Percentiles rank a stretch among this genome's conserved stretches.
Evolutionary conservation across 2,797 vertebrate species (phyloP).

Genomic region (Saxicola maurus): DNA sequence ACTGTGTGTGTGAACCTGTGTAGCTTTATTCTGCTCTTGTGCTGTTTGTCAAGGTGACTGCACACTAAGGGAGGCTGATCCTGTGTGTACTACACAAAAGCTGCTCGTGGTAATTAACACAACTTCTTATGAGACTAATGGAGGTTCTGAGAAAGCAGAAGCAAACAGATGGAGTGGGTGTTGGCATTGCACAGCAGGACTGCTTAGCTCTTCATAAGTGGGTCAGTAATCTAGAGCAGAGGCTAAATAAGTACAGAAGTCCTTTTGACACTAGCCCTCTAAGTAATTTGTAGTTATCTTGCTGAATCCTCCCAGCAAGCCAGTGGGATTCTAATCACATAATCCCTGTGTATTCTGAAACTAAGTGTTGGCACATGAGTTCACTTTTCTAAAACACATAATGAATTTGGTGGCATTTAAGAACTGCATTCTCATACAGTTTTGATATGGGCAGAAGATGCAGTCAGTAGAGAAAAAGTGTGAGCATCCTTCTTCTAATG

Average conservation of each 20-base stretch:
- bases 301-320: conserved; percentile 11
- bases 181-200: conserved; percentile 12
- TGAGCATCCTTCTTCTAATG: neutral
- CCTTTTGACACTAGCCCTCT: conserved; percentile 29
- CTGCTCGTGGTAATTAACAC: conserved; percentile 38
- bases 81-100: neutral
- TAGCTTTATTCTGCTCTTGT: neutral
- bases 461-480: neutral
- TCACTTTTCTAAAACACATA: neutral
- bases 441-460: neutral
- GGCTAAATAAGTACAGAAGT: conserved; percentile 36
- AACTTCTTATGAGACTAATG: neutral
- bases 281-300: conserved; percentile 38
- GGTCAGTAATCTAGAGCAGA: conserved; percentile 62
- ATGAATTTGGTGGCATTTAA: neutral
- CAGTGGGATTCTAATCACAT: conserved; percentile 6
- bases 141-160: conserved; percentile 50
- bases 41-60: neutral
- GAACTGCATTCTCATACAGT: neutral
- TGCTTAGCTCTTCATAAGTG: conserved; percentile 59
- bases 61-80: neutral
- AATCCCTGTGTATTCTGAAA: conserved; percentile 24
- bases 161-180: conserved; percentile 57
- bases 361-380: neutral
- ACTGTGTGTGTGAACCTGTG: too few relatives aligned